Base-by-base conservation (phyloP, 2,113 vertebrate species). In the Dicaeum eximium region DNA sequence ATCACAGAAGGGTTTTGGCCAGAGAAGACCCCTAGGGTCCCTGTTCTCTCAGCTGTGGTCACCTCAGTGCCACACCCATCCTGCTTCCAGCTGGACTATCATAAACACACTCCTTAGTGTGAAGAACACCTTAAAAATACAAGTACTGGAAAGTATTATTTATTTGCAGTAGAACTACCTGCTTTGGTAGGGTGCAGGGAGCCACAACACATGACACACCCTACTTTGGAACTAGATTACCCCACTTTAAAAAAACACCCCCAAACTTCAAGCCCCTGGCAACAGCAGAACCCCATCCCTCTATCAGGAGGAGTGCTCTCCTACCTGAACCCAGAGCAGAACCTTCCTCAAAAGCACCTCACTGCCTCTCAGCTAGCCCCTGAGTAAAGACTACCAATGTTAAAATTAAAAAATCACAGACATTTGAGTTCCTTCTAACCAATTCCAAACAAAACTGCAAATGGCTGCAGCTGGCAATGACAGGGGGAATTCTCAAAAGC, bases 251-350 rank as follows among this genome's bases (percentile, higher is more conserved):
- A 44, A 74, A 61, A 14, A 3, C 2, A 9, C 3, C 1, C 4
- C 7, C 5, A 10, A 74, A 35, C 15, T 13, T 78, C 51, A 58
- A 62, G 50, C 3, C 3, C 14, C 10, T 53, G 25, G 15, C 24
- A 44, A n/a, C 0, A 1, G 21, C 5, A 86, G 8, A 85, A 60
- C 7, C 1, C 22, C 0, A 1, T 11, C 24, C 38, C 16, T 38
- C 45, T 21, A 61, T 7, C 15, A 27, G 24, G 27, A 78, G 23
- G 27, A 92, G 47, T 33, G 27, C 11, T 8, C 4, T 45, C 25
- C 21, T 7, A 53, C 15, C 23, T 33, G 31, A 85, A 57, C 6
- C 7, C 31, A 21, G 22, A 20, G 42, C 48, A 66, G 20, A 65
- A 4, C 17, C 7, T 60, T 58, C 69, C 80, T 92, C 47, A 28